A percentile compares a stretch with the other conserved stretches of the same genome.
These are phyloP conservation scores for Calvadosia cruxmelitensis DNA, from an alignment of 30 jellyfish, hydroid and myxozoan genomes.

Conservation along the genomic window DNA sequence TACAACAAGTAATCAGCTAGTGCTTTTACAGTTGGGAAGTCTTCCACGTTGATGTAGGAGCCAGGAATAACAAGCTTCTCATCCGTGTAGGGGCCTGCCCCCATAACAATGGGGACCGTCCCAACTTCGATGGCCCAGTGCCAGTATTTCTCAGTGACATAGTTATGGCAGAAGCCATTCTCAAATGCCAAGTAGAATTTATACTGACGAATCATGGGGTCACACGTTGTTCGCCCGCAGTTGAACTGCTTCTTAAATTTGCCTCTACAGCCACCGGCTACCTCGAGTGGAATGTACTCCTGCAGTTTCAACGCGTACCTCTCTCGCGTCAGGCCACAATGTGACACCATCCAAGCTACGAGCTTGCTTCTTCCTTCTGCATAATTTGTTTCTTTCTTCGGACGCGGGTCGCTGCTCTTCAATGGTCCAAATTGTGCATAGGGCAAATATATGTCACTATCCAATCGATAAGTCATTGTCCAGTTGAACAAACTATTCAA, in stretches of 20 bases:
- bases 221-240: conserved; percentile 38
- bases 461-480: conserved; percentile 85
- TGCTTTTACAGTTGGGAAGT: conserved; percentile 41
- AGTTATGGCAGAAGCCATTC: conserved; percentile 62
- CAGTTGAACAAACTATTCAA: conserved; percentile 36
- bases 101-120: conserved; percentile 80
- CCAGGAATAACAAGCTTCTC: conserved; percentile 85
- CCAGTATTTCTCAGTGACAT: conserved; percentile 92
- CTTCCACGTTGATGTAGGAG: conserved; percentile 62
- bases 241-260: conserved; percentile 13
- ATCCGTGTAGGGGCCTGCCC: conserved; percentile 62
- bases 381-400: conserved; percentile 16
- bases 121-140: conserved; percentile 41
- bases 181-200: conserved; percentile 85
- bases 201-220: conserved; percentile 11
- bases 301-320: conserved; percentile 42
- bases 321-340: conserved; percentile 72
- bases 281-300: conserved; percentile 39
- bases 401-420: background rate
- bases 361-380: conserved; percentile 37
- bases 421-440: conserved; percentile 41
- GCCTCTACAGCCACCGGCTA: conserved; percentile 65
- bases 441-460: conserved; percentile 84
- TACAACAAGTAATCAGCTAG: conserved; percentile 54
- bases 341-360: conserved; percentile 70